These are phyloP conservation scores for Halictus rubicundus DNA, from an alignment of 1,140 invertebrate genomes.

Conservation along the genomic window DNA sequence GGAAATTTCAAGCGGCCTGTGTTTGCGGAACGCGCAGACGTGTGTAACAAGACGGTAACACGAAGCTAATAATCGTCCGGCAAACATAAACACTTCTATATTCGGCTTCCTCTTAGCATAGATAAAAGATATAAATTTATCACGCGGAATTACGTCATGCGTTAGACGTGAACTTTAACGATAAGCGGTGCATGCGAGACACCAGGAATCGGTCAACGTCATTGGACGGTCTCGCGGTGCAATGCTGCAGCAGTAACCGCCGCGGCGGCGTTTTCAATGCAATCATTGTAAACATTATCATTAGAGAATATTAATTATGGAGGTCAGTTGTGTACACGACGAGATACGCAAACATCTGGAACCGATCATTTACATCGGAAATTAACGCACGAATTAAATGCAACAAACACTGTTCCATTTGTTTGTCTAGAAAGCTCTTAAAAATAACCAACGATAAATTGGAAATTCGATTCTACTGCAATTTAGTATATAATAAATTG, in stretches of 20 bases:
- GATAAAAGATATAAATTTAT: slow-evolving; percentile 41
- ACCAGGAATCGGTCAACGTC: not conserved
- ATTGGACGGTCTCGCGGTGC: not conserved
- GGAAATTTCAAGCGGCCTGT: not conserved
- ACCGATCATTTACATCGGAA: too few species aligned
- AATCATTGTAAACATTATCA: slow-evolving; percentile 7
- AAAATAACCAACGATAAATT: too few species aligned
- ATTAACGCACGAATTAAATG: too few species aligned
- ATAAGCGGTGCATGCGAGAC: slow-evolving; percentile 20
- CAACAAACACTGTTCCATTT: too few species aligned
- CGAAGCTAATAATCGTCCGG: not conserved
- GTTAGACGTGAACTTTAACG: slow-evolving; percentile 19
- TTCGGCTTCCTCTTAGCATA: slow-evolving; percentile 26
- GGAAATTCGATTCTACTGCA: too few species aligned
- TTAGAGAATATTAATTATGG: not conserved
- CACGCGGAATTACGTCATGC: slow-evolving; percentile 28
- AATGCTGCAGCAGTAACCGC: too few species aligned
- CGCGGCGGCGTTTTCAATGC: not conserved
- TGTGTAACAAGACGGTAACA: slow-evolving; percentile 1
- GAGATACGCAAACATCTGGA: too few species aligned
- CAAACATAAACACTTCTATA: slow-evolving; percentile 27
- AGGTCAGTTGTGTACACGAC: too few species aligned
- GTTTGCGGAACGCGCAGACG: not conserved
- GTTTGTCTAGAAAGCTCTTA: too few species aligned
- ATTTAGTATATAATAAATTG: too few species aligned